These are phyloP conservation scores for Zapornia atra DNA, from an alignment of 2,113 vertebrate genomes.

Conservation along the genomic window DNA sequence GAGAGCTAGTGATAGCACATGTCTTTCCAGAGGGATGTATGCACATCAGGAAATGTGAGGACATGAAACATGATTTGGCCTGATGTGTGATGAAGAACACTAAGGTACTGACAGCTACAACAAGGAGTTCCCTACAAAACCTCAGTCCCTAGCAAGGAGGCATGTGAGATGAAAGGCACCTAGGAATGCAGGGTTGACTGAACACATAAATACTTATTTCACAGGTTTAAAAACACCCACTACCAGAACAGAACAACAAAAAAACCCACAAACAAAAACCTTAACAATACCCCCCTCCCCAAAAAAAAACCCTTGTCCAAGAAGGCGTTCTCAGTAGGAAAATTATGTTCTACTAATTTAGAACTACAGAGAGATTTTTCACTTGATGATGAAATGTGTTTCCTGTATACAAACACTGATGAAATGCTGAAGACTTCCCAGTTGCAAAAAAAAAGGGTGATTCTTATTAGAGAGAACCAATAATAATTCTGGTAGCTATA, in stretches of 20 bases:
- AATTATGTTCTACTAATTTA: background rate
- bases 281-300: too few species aligned
- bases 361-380: background rate
- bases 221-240: background rate
- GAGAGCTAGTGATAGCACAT: accelerated
- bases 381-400: background rate
- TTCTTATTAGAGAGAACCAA: background rate
- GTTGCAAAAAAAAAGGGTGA: background rate
- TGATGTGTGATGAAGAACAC: background rate
- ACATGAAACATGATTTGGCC: background rate
- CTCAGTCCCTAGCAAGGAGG: background rate
- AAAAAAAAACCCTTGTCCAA: background rate
- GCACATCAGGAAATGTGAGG: background rate
- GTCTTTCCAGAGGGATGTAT: background rate
- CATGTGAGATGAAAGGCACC: slow-evolving; percentile 5
- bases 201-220: background rate
- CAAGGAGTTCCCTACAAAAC: background rate
- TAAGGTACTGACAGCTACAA: background rate
- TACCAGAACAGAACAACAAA: background rate
- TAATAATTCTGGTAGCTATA: background rate
- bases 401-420: background rate
- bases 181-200: background rate
- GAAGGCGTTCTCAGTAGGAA: background rate
- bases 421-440: background rate
- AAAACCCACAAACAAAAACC: background rate